Evolutionary conservation across 92 coral and sea anemone species (phyloP), one percentile per base, ranked within the genome.

Genomic region (Meandrina meandrites): DNA sequence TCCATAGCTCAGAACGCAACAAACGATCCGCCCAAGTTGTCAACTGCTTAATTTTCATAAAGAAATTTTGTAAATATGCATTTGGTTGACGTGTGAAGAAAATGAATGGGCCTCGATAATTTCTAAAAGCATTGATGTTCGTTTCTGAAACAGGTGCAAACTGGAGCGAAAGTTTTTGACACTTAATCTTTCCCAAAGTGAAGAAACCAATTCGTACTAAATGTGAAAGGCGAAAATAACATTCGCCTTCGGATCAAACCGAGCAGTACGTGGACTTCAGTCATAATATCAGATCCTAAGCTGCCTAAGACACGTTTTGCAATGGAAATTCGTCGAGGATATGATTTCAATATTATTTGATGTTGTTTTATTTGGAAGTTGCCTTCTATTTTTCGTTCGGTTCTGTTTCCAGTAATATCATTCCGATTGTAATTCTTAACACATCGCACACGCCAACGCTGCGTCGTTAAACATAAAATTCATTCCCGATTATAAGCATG

Each of bases 91-190:
- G 76, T 51, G 64, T 42, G 62, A 62, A 34, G 62, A n/a, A 78
- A 62, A 76, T 40, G 24, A 83, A 56, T 81, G 72, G 54, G 40
- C 32, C 64, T 64, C 66, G 24, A 36, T 76, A 84, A 84, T 45
- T 76, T 76, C 53, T 42, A 45, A 76, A 85, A 47, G 76, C 64
- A 66, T 70, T 30, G 7, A 9, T 37, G 45, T 51, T 31, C 45
- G 69, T 32, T 82, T 83, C 31, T 21, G 28, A 67, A 77, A 85
- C 88, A 85, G 88, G 88, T 85, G 88, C 82, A 74, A 83, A 84
- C 50, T 36, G 40, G 37, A 54, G 54, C 21, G 51, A 62, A 58
- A 35, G 80, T 36, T 54, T 84, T 72, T 71, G 66, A n/a, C 76
- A 24, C 77, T 30, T 68, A 11, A 48, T 32, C 27, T 82, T 82